Base-by-base conservation (phyloP, 1,140 invertebrate genomes). In the Nasonia longicornis region DNA sequence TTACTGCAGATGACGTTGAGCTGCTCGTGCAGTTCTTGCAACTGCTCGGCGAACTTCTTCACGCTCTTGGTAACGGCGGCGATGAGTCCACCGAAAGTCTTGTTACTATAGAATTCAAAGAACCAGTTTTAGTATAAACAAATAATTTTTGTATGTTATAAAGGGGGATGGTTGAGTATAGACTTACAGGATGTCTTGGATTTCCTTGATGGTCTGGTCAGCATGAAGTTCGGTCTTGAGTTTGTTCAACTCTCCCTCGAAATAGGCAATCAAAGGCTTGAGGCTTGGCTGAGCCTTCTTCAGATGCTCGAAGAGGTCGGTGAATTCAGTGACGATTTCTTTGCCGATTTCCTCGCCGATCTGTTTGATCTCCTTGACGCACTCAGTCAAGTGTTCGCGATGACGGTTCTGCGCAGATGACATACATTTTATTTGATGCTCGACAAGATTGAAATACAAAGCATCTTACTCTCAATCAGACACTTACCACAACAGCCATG, bases 161-260 rank as follows among this genome's bases (percentile, higher is more conserved):
- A 42, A 8, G 38, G 38, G 4, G 16, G 0, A 58, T 20, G n/a
- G 20, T 20, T 20, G 16, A 58, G n/a, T 0, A 64, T 82, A 35
- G 31, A 91, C 93, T 92, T 91, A 94, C 92, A 94, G 85, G n/a
- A 91, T 88, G 52, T 94, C 92, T n/a, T 92, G 91, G 20, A 95
- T 90, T 80, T 94, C 92, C 84, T 94, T 92, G 45, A 96, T 84
- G 2, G 92, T 91, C 77, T 94, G 92, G 85, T 96, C 95, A 31
- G 91, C 91, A 35, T 92, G 87, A 0, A 96, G 87, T 85, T 96
- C 95, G 8, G 93, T 88, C 58, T 93, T 89, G 3, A 96, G 84
- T 82, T 93, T 93, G 14, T 92, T 89, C 1, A 94, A 45, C 87
- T 95, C 94, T 0, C 89, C 86, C 22, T 91, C 86, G 86, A 94